Conservation (phyloP, 2,113 vertebrate species). For the Pontoporia blainvillei region DNA sequence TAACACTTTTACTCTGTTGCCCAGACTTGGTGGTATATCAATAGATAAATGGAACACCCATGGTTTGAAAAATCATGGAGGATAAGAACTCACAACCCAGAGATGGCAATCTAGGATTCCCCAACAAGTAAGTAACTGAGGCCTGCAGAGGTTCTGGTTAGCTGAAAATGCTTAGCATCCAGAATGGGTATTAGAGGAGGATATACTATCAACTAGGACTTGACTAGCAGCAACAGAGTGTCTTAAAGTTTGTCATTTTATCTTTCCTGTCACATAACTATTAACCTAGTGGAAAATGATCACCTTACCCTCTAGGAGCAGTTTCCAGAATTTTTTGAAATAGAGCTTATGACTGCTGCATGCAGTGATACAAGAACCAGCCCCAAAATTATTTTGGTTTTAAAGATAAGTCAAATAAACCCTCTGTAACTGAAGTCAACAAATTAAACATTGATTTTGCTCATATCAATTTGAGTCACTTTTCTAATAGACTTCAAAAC, state of each 20-base stretch:
- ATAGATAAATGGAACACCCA: not conserved
- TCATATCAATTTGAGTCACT: not conserved
- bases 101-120: not conserved
- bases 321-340: not conserved
- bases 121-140: not conserved
- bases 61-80: not conserved
- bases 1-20: not conserved
- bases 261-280: not conserved
- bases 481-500: not conserved
- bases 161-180: not conserved
- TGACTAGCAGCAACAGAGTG: not conserved
- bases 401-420: not conserved
- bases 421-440: not conserved
- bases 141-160: rapidly evolving
- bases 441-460: not conserved
- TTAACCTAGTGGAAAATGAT: not conserved
- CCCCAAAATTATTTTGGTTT: not conserved
- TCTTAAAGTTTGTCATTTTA: no score
- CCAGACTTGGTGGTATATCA: not conserved
- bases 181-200: not conserved
- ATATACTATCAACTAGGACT: no score
- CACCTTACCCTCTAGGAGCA: not conserved
- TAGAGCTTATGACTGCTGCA: not conserved
- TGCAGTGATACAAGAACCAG: not conserved
- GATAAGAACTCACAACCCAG: not conserved